A percentile compares a stretch with the other conserved stretches of the same genome.
phyloP scores from a whole-genome alignment of 2,797 vertebrate species.

The Gallinago solitaria region DNA sequence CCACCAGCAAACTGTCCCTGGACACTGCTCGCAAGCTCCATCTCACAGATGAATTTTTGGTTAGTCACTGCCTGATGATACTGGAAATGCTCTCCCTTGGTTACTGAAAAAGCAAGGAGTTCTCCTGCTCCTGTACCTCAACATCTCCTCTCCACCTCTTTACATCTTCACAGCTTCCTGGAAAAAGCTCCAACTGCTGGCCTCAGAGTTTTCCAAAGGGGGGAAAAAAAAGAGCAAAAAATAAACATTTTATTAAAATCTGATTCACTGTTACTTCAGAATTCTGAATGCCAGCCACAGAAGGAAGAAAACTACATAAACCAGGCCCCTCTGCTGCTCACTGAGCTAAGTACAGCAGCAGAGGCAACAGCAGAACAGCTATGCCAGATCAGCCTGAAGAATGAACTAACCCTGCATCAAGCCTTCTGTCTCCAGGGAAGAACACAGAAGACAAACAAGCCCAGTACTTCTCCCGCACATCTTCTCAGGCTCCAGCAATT shows the following conservation, averaged over 20 bases:
- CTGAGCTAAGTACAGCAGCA: background rate
- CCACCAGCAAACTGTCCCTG: background rate
- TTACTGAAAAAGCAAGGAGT: background rate
- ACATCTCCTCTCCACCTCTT: background rate
- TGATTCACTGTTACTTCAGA: background rate
- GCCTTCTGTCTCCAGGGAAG: background rate
- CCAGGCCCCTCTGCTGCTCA: background rate
- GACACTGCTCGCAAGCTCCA: background rate
- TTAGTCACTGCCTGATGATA: background rate
- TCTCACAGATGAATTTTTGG: accelerated
- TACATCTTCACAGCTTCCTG: background rate
- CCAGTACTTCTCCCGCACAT: background rate
- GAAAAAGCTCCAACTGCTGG: background rate
- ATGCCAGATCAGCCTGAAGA: background rate
- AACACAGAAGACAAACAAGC: background rate
- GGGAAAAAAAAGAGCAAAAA: background rate
- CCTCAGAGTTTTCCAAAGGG: background rate
- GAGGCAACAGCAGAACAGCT: background rate
- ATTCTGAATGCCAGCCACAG: background rate
- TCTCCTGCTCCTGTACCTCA: background rate
- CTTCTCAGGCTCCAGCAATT: background rate
- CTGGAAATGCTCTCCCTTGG: background rate
- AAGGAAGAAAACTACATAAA: background rate
- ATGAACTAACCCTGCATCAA: background rate
- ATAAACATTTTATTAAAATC: background rate